phyloP scores from a whole-genome alignment of 92 coral and sea anemone species.

The Chrysogorgia sp. region DNA sequence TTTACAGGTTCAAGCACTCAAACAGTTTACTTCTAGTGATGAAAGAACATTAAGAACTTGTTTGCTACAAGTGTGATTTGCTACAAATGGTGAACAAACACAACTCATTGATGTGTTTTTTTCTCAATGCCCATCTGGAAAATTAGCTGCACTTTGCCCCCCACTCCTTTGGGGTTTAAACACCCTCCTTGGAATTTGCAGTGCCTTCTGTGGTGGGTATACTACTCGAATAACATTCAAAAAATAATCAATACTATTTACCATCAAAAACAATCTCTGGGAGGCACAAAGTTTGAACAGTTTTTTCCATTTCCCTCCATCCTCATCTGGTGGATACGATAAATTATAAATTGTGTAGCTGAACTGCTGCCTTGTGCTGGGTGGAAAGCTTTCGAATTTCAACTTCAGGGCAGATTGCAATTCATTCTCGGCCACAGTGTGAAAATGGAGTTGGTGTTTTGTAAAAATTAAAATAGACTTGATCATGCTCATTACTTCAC shows the following conservation, averaged over 20 bases:
- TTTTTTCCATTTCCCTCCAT: slow-evolving; percentile 71
- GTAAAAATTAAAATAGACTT: slow-evolving; percentile 84
- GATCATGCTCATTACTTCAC: slow-evolving; percentile 80
- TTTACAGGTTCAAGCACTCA: no score
- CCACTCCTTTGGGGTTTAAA: no score
- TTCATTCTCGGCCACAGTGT: slow-evolving; percentile 75
- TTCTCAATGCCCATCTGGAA: no score
- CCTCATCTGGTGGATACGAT: slow-evolving; percentile 70
- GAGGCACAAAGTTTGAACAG: slow-evolving; percentile 95
- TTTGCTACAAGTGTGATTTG: no score
- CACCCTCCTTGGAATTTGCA: no score
- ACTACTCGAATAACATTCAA: no score
- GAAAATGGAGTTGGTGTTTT: slow-evolving; percentile 65
- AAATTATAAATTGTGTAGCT: slow-evolving; percentile 73
- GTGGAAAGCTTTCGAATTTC: slow-evolving; percentile 65
- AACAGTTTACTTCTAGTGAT: no score
- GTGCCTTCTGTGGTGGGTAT: no score
- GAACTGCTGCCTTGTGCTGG: slow-evolving; percentile 53
- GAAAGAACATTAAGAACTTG: no score
- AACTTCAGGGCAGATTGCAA: slow-evolving; percentile 63
- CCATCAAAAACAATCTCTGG: slow-evolving; percentile 85
- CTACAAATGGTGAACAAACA: no score
- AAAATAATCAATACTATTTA: slow-evolving; percentile 43
- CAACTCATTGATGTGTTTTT: no score
- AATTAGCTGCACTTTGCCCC: no score